phyloP scores from a whole-genome alignment of 2,797 vertebrate genomes.

The Acanthurus lineatus region DNA sequence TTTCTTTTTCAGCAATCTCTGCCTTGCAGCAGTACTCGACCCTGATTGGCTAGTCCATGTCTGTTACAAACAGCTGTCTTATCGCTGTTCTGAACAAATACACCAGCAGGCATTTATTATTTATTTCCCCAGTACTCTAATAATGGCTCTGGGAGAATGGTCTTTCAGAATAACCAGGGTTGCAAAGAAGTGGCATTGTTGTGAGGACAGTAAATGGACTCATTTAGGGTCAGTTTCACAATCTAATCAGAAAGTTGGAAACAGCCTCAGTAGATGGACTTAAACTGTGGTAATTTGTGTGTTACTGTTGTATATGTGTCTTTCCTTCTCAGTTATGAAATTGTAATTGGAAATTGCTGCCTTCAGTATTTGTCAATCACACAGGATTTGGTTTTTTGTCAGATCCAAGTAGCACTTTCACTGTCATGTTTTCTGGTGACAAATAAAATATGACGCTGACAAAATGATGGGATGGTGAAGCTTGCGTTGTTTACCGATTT shows the following conservation, averaged over 20 bases:
- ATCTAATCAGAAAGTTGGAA: conserved; percentile 13
- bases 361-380: not conserved
- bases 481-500: conserved; percentile 12
- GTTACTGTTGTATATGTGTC: not conserved
- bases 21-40: conserved; percentile 33
- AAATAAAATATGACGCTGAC: not conserved
- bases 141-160: conserved; percentile 46
- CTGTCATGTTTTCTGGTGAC: not conserved
- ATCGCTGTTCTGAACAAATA: conserved; percentile 51
- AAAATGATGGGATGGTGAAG: conserved; percentile 2
- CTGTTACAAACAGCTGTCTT: conserved; percentile 45
- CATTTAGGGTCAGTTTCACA: conserved; percentile 47
- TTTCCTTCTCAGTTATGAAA: conserved; percentile 19
- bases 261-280: not conserved
- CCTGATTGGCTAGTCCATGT: conserved; percentile 40
- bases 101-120: conserved; percentile 44
- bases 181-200: conserved; percentile 49
- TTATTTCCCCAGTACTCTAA: conserved; percentile 33
- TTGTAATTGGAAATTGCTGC: conserved; percentile 6
- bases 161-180: conserved; percentile 40
- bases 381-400: conserved; percentile 3
- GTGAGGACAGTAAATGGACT: conserved; percentile 41
- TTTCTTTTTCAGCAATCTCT: conserved; percentile 31
- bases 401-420: not conserved
- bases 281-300: not conserved